A percentile compares a stretch with the other conserved stretches of the same genome.
phyloP scores from a whole-genome alignment of 2,888 invertebrate genomes.

The Alloplasta piceator region DNA sequence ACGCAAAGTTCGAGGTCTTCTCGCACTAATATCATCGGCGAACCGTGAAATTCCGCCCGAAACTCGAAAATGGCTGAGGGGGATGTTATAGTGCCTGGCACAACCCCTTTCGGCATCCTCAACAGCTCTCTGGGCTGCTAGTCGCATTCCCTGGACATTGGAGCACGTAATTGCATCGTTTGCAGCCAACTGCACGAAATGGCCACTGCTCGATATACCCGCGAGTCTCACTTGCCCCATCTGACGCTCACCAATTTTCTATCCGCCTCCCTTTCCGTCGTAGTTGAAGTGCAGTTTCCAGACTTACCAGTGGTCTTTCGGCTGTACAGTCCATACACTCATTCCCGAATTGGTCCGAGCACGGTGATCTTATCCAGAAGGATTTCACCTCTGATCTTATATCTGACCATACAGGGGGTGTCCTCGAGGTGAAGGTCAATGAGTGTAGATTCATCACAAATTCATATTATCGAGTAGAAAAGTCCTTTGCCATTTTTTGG shows the following conservation, averaged over 20 bases:
- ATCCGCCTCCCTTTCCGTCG: constrained; percentile 13
- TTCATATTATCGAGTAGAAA: no score
- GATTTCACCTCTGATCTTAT: constrained; percentile 32
- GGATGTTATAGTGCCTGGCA: constrained; percentile 32
- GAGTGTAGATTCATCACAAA: no score
- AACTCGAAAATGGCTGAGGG: constrained; percentile 55
- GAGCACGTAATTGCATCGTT: constrained; percentile 79
- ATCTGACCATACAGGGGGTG: no score
- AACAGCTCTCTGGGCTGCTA: constrained; percentile 55
- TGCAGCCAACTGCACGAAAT: constrained; percentile 74
- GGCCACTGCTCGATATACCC: constrained; percentile 54
- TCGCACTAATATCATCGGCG: constrained; percentile 74
- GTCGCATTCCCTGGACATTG: constrained; percentile 77
- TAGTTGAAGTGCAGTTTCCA: constrained; percentile 56
- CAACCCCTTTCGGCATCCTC: constrained; percentile 29
- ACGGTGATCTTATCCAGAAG: constrained; percentile 25
- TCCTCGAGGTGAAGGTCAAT: no score
- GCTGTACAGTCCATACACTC: constrained; percentile 28
- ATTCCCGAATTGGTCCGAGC: constrained; percentile 28
- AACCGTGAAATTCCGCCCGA: constrained; percentile 78
- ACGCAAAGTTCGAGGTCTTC: constrained; percentile 22
- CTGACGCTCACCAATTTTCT: constrained; percentile 42
- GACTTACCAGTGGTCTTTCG: constrained; percentile 29
- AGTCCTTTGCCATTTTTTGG: no score
- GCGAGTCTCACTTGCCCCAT: constrained; percentile 44